phyloP scores from a whole-genome alignment of 2,888 invertebrate genomes.

The Chromoteleia sp. region DNA sequence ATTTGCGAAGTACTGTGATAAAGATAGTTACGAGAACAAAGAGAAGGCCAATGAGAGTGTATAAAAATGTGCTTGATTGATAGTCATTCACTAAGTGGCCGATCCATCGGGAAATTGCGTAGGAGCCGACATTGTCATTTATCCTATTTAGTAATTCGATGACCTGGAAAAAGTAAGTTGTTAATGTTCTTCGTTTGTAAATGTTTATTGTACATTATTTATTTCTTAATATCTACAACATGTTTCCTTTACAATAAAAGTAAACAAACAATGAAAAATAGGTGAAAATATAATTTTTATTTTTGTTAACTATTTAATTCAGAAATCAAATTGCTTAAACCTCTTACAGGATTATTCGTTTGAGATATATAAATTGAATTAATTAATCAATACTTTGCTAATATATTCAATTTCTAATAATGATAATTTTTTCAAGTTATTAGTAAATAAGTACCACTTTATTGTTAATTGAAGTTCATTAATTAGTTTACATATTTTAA shows the following conservation, averaged over 20 bases:
- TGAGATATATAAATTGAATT: too few species aligned
- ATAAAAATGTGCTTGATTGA: slow-evolving; percentile 77
- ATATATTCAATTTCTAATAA: too few species aligned
- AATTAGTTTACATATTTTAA: too few species aligned
- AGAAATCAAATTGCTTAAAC: too few species aligned
- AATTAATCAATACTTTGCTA: too few species aligned
- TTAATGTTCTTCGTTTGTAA: not conserved
- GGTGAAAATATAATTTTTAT: not conserved
- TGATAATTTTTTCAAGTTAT: too few species aligned
- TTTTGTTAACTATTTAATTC: not conserved
- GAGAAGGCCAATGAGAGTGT: slow-evolving; percentile 46
- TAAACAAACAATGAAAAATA: too few species aligned
- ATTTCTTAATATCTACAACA: too few species aligned
- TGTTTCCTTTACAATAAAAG: too few species aligned
- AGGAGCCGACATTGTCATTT: slow-evolving; percentile 80
- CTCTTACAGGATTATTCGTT: too few species aligned
- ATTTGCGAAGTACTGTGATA: slow-evolving; percentile 81
- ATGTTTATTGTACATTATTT: not conserved
- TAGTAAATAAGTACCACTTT: too few species aligned
- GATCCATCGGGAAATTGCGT: slow-evolving; percentile 81
- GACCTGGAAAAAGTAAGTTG: slow-evolving; percentile 74
- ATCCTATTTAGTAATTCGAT: slow-evolving; percentile 81
- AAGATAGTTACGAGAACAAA: slow-evolving; percentile 25
- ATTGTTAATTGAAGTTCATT: too few species aligned
- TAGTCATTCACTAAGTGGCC: slow-evolving; percentile 78